Evolutionary conservation across 2,797 vertebrate genomes (phyloP).

Genomic region (Pseudochirops cupreus): DNA sequence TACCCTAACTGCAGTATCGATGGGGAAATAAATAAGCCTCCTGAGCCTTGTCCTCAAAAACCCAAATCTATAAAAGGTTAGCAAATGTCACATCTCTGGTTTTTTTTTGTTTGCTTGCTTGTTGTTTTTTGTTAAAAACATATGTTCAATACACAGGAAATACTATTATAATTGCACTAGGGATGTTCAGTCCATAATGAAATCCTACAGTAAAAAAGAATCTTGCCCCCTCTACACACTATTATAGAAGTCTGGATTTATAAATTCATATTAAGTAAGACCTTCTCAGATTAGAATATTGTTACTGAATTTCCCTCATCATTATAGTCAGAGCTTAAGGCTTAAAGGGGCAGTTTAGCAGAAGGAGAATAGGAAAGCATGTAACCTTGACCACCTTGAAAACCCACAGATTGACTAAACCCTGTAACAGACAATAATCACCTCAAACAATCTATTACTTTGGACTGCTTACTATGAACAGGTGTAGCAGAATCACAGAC

Average conservation of each 20-base stretch:
- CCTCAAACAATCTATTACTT: neutral
- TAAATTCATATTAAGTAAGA: neutral
- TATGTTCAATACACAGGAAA: neutral
- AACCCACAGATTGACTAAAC: neutral
- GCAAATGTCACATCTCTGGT: neutral
- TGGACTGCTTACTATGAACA: neutral
- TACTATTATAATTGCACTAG: neutral
- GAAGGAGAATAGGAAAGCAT: neutral
- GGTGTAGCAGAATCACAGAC: neutral
- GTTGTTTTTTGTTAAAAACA: neutral
- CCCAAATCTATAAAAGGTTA: neutral
- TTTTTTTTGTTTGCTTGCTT: neutral
- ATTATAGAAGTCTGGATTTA: neutral
- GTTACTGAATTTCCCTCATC: neutral
- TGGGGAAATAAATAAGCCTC: neutral
- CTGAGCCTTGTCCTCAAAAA: neutral
- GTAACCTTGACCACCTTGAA: neutral
- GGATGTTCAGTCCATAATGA: neutral
- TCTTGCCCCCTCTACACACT: neutral
- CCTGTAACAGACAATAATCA: neutral
- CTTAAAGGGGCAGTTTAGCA: neutral
- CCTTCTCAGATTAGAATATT: neutral
- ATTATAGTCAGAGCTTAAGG: neutral
- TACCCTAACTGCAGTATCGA: neutral
- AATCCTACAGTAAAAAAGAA: neutral